Evolutionary conservation across 2,797 vertebrate species (phyloP), one percentile per base, ranked within the genome.

Genomic region (Falco biarmicus): DNA sequence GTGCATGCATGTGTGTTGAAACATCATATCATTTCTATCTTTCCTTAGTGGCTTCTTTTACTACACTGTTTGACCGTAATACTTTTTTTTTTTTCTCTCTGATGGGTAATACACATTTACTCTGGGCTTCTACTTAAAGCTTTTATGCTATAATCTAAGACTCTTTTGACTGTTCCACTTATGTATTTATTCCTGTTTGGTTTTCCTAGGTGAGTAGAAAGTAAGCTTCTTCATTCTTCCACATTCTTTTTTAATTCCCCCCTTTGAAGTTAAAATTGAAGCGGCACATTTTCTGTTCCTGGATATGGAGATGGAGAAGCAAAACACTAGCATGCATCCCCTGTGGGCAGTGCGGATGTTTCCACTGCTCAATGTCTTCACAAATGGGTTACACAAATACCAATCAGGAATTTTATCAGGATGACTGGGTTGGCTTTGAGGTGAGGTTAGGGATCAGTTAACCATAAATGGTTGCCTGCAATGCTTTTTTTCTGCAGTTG

Each of bases 221-320:
- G 19, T 57, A 90, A 71, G 45, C 19, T 81, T 75, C 87, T 70
- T 63, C 32, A 26, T 51, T 68, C 18, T 79, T 82, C 24, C 25
- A 41, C 37, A 5, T 68, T 45, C 28, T 64, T 63, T 89, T 79
- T 83, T 68, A 87, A 88, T 95, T 78, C 28, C 50, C 3, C 2
- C 16, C 69, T 96, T 78, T 69, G 65, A 93, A 81, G 63, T 61
- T 81, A 59, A 93, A 89, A 87, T 74, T 13, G 15, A 80, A 92
- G 71, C 31, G 65, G 56, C 20, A 32, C 15, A 31, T 74, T 77
- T 47, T 85, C 65, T 77, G 15, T 19, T 94, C 63, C 74, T 78
- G 39, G 63, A 59, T 26, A 14, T 0, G 0, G 84, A 95, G 39
- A n/a, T 71, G 50, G 53, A 90, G 87, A 91, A 86, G 76, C 17